Percentiles rank a stretch among this genome's conserved stretches.
These are phyloP conservation scores for Adelges cooleyi DNA, from an alignment of 1,140 invertebrate genomes.

Conservation along the genomic window DNA sequence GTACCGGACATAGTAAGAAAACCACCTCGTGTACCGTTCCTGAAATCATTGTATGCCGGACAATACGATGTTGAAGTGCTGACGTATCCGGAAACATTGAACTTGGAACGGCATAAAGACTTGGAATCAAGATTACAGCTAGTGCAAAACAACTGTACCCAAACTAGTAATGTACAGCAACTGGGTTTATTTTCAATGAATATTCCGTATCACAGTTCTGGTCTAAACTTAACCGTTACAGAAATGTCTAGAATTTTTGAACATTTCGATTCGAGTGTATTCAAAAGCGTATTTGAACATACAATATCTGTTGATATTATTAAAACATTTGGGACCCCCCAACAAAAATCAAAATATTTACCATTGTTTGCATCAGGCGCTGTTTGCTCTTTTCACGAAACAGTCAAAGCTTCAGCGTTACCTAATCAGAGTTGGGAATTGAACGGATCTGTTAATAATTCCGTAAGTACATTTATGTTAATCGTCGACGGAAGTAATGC, in stretches of 20 bases:
- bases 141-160: neutral
- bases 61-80: constrained; percentile 38
- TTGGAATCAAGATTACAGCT: constrained; percentile 36
- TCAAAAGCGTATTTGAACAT: neutral
- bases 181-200: constrained; percentile 24
- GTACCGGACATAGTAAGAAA: constrained; percentile 30
- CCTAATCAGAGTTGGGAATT: constrained; percentile 1
- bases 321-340: constrained; percentile 4
- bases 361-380: constrained; percentile 6
- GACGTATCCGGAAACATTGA: constrained; percentile 42
- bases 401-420: neutral
- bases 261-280: neutral
- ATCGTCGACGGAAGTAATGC: neutral
- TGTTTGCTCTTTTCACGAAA: neutral
- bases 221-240: constrained; percentile 23
- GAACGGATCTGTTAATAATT: neutral
- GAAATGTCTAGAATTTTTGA: constrained; percentile 27
- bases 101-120: constrained; percentile 44
- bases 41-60: constrained; percentile 37
- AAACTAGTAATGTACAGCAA: neutral
- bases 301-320: neutral
- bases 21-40: constrained; percentile 35
- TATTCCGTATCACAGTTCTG: constrained; percentile 7
- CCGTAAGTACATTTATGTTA: neutral
- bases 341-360: constrained; percentile 11